Base-by-base conservation (phyloP, 2,113 vertebrate species). In the Phalacrocorax pelagicus region DNA sequence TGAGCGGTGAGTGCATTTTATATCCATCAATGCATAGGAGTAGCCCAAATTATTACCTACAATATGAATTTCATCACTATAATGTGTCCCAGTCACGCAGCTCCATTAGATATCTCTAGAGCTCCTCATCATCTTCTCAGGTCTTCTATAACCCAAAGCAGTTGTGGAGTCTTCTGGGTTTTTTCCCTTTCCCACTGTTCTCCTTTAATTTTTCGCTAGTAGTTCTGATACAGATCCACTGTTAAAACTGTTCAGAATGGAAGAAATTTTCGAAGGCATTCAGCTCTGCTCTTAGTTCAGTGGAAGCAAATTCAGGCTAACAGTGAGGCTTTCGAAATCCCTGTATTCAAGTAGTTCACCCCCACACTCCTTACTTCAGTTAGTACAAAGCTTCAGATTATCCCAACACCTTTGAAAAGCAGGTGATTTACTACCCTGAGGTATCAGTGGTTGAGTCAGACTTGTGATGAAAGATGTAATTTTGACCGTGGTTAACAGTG, bases 31-130 rank as follows among this genome's bases (percentile, higher is more conserved):
- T 94, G 74, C 92, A 87, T 87, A 94, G 86, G 44, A 91, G 49
- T 78, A 94, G 49, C 54, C 89, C 62, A 75, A 91, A 94, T 94
- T 92, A 92, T 89, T 89, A 81, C 91, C 85, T 92, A n/a, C 61
- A 87, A 9, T 85, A 30, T 80, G 86, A 85, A 91, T 87, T 91
- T 92, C 78, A 82, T 89, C n/a, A 4, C 40, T 75, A 3, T 86
- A 94, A 75, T 87, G 66, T 92, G 59, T 94, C 75, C 82, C 86
- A 88, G 80, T 75, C 83, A 79, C 5, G 8, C 65, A 71, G 24
- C 69, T 97, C 77, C 73, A 65, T 87, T 91, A 94, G 44, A 2
- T 42, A 40, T 49, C 80, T 96, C 61, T 62, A 6, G 69, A 92
- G 57, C 89, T 95, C 32, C 27, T 96, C 59, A 9, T 55, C 1